Evolutionary conservation across 2,797 vertebrate genomes (phyloP), one percentile per base, ranked within the genome.

Genomic region (Avahi laniger): DNA sequence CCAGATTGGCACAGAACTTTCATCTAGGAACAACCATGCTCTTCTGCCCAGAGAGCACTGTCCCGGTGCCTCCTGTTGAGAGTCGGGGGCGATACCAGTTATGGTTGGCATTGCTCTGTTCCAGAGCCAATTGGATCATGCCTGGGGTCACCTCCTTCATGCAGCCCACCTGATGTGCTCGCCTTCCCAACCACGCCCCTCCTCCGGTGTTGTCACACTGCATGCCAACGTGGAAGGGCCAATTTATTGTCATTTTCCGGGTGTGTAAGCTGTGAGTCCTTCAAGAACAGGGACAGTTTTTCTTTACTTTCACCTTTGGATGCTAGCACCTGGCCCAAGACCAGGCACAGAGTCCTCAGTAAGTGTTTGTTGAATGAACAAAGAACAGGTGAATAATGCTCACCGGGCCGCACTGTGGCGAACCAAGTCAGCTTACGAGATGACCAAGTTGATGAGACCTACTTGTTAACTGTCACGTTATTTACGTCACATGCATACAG

Each of bases 281-380:
- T 89, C 72, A 57, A 85, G n/a, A 46, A 30, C 33, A 91, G 28
- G 61, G 46, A 33, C 0, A 38, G 14, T 76, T 35, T 30, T 72
- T 48, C 20, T 83, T 52, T 79, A 67, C 30, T 52, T 72, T 24
- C 15, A 48, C 50, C 61, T 88, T 41, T 70, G 48, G 46, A 10
- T 73, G n/a, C 15, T 46, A 65, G 35, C 26, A 8, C 3, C 12
- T 50, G 43, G 50, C 28, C 69, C 6, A 78, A 35, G 24, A 78
- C 22, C 43, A 59, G 67, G 63, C 33, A 2, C 41, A 24, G 57
- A 41, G 4, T 1, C 30, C 30, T 52, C 70, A 33, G 20, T 3
- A n/a, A 52, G 48, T 67, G n/a, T 63, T 73, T 81, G 30, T 30
- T 70, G 67, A 52, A 81, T 46, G 33, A 82, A n/a, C n/a, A n/a